These are phyloP conservation scores for Pseudomyrmex dendroicus DNA, from an alignment of 1,140 invertebrate genomes.

Conservation along the genomic window DNA sequence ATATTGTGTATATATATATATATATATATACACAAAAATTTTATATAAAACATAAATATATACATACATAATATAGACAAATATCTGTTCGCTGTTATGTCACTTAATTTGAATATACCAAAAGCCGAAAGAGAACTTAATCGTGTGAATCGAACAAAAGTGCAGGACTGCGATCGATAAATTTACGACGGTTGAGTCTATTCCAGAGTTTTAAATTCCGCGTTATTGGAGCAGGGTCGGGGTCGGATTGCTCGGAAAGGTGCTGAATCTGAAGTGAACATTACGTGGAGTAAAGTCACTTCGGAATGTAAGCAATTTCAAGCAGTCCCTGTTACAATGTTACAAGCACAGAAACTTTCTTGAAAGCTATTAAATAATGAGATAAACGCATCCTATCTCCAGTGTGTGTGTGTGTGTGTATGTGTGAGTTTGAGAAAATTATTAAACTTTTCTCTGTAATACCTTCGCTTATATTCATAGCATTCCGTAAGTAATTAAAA, in stretches of 20 bases:
- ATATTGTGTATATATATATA: background rate
- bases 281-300: constrained; percentile 44
- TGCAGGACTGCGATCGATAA: constrained; percentile 53
- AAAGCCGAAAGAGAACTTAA: constrained; percentile 37
- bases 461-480: constrained; percentile 32
- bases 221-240: constrained; percentile 36
- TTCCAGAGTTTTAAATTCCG: constrained; percentile 52
- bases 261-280: constrained; percentile 46
- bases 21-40: background rate
- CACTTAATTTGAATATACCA: constrained; percentile 12
- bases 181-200: constrained; percentile 45
- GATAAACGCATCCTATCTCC: constrained; percentile 17
- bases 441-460: constrained; percentile 25
- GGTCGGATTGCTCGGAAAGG: constrained; percentile 29
- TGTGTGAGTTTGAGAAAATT: constrained; percentile 10
- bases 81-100: constrained; percentile 22
- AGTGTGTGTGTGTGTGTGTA: background rate
- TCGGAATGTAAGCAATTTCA: constrained; percentile 56
- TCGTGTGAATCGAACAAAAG: constrained; percentile 49
- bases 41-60: background rate
- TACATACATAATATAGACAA: background rate
- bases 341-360: constrained; percentile 30
- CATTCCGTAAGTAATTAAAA: constrained; percentile 26
- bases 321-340: constrained; percentile 40
- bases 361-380: constrained; percentile 50